Evolutionary conservation across 2,888 invertebrate genomes (phyloP).

Genomic region (Carcina quercana): DNA sequence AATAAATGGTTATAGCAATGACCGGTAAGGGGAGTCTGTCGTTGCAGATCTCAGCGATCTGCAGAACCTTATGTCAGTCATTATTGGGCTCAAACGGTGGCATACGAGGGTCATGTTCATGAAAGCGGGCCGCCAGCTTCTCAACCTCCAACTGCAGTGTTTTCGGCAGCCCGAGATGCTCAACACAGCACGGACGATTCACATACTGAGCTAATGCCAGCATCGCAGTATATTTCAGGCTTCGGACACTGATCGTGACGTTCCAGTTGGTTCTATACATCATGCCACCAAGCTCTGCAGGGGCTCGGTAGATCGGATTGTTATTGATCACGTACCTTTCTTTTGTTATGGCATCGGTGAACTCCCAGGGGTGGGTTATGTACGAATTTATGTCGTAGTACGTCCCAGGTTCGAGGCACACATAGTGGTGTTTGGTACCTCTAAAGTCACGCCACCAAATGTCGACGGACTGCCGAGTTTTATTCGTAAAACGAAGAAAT

Average conservation of each 20-base stretch:
- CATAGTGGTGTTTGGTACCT: slow-evolving; percentile 77
- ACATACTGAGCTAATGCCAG: slow-evolving; percentile 54
- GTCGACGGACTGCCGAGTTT: slow-evolving; percentile 61
- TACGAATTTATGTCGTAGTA: slow-evolving; percentile 82
- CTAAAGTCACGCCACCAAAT: slow-evolving; percentile 86
- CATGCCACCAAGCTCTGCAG: slow-evolving; percentile 38
- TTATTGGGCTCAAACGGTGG: too few relatives aligned
- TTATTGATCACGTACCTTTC: slow-evolving; percentile 77
- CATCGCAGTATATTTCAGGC: slow-evolving; percentile 58
- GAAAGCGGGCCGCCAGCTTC: slow-evolving; percentile 19
- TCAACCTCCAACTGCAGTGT: slow-evolving; percentile 48
- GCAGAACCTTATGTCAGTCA: slow-evolving; percentile 1
- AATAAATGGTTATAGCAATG: too few relatives aligned
- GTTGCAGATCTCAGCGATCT: too few relatives aligned
- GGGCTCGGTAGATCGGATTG: slow-evolving; percentile 60
- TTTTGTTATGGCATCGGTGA: slow-evolving; percentile 79
- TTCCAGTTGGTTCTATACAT: slow-evolving; percentile 55
- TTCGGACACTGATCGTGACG: slow-evolving; percentile 68
- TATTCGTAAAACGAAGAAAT: slow-evolving; percentile 48
- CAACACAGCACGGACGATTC: slow-evolving; percentile 34
- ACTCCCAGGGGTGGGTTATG: slow-evolving; percentile 90
- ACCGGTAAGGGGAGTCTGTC: too few relatives aligned
- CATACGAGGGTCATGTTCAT: too few relatives aligned
- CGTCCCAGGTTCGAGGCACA: slow-evolving; percentile 68
- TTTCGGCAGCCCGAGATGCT: slow-evolving; percentile 52